These are phyloP conservation scores for Tachyglossus aculeatus DNA, from an alignment of 2,797 vertebrate genomes.

Conservation along the genomic window DNA sequence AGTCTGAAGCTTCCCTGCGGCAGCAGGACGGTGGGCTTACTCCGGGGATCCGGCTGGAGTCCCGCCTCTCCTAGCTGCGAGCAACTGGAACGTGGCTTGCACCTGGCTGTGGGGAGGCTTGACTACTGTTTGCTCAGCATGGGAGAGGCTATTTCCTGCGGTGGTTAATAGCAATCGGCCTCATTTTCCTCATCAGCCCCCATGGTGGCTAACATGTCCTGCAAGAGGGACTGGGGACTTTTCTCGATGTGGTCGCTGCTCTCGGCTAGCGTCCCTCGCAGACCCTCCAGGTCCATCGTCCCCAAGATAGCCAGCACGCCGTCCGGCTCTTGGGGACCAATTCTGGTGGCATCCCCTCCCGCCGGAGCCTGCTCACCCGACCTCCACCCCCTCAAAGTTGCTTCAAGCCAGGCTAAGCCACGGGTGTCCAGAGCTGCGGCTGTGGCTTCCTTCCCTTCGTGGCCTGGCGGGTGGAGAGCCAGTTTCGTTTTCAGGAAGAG, in stretches of 20 bases:
- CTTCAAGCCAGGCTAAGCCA: constrained; percentile 34
- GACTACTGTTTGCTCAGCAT: too few species aligned
- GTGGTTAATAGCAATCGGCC: constrained; percentile 80
- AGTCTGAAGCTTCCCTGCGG: neutral
- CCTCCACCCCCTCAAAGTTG: constrained; percentile 47
- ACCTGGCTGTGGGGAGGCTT: neutral
- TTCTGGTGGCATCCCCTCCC: neutral
- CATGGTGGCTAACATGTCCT: constrained; percentile 78
- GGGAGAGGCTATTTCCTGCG: fast-evolving
- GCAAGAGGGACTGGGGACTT: constrained; percentile 79
- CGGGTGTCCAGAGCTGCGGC: neutral
- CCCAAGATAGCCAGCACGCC: constrained; percentile 54
- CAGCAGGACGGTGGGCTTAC: neutral
- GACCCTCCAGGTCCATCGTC: constrained; percentile 70
- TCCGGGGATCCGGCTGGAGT: too few species aligned
- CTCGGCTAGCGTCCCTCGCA: constrained; percentile 59
- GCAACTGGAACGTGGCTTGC: too few species aligned
- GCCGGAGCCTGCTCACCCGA: constrained; percentile 38
- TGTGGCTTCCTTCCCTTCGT: neutral
- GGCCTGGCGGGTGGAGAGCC: neutral
- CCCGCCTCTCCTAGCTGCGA: too few species aligned
- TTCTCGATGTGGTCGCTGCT: constrained; percentile 78
- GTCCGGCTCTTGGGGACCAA: constrained; percentile 45
- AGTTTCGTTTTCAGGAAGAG: constrained; percentile 69
- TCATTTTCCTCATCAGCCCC: constrained; percentile 70